Conservation (phyloP, 2,113 vertebrate genomes). For the Donacobius atricapilla region DNA sequence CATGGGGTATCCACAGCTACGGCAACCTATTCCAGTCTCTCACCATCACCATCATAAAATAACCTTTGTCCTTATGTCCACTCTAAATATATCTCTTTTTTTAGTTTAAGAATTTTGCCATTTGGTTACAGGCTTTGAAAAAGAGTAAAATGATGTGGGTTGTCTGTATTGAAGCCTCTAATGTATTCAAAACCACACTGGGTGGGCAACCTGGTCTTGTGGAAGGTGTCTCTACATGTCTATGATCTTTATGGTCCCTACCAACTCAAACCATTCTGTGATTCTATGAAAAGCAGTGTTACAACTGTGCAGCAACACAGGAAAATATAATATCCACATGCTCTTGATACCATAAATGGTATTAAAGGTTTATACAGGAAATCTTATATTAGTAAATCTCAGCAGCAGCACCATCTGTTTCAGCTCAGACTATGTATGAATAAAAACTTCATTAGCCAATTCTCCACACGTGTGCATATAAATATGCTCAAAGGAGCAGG, state of each 20-base stretch:
- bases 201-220: not conserved
- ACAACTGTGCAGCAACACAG: not conserved
- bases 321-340: not conserved
- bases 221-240: not conserved
- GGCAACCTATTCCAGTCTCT: not conserved
- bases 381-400: not conserved
- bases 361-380: not conserved
- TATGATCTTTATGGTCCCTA: not conserved
- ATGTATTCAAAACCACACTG: rapidly evolving
- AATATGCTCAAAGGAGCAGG: not conserved
- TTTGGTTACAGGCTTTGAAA: not conserved
- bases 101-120: not conserved
- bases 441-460: not conserved
- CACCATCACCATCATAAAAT: not conserved
- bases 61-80: not conserved
- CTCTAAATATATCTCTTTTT: not conserved
- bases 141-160: not conserved
- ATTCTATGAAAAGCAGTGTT: not conserved
- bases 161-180: not conserved
- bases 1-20: not conserved
- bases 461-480: not conserved
- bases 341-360: not conserved
- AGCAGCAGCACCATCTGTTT: not conserved
- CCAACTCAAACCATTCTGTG: too few species aligned
- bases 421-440: not conserved